phyloP scores from a whole-genome alignment of 2,113 vertebrate genomes.

The Petroica traversi region DNA sequence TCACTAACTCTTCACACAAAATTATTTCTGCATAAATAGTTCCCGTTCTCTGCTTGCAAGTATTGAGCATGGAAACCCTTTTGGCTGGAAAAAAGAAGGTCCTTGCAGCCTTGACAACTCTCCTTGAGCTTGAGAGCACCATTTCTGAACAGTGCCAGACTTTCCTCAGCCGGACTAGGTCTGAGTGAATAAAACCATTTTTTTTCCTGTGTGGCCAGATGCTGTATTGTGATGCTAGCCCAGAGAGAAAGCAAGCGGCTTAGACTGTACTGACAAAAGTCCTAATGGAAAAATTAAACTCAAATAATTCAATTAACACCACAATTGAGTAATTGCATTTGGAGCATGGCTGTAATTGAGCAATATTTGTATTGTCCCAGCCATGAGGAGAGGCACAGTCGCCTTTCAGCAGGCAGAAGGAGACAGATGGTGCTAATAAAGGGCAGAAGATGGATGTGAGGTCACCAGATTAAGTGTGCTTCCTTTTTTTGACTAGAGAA shows the following conservation, averaged over 20 bases:
- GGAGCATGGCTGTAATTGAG: constrained; percentile 13
- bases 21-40: background rate
- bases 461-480: constrained; percentile 6
- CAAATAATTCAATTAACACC: constrained; percentile 54
- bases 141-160: background rate
- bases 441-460: constrained; percentile 2
- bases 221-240: background rate
- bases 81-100: background rate
- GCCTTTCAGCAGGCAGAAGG: background rate
- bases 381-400: background rate
- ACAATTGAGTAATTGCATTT: constrained; percentile 39
- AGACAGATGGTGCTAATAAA: constrained; percentile 16
- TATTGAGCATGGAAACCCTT: background rate
- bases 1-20: background rate
- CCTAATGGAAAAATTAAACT: constrained; percentile 36
- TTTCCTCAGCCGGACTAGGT: background rate
- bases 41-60: background rate
- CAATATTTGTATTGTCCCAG: constrained; percentile 44
- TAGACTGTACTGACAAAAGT: background rate
- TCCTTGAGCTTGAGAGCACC: background rate
- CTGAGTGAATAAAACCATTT: background rate
- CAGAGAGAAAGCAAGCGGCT: background rate
- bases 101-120: background rate
- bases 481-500: constrained; percentile 6
- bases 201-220: background rate